These are phyloP conservation scores for Macrochelys suwanniensis DNA, from an alignment of 2,797 vertebrate species.

Conservation along the genomic window DNA sequence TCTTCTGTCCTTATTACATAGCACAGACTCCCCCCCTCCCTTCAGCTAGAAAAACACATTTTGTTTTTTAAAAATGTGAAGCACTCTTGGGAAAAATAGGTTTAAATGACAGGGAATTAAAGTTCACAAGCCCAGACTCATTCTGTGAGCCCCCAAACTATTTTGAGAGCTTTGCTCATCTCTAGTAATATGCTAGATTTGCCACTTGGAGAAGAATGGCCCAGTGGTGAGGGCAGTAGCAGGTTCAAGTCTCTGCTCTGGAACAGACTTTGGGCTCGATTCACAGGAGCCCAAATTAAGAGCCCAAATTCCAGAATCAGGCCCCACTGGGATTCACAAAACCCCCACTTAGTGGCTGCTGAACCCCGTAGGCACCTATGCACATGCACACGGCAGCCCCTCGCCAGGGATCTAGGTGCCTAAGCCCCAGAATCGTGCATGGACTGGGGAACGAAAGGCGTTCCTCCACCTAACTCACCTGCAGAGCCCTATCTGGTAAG, in stretches of 20 bases:
- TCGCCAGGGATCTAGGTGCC: background rate
- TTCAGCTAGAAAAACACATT: background rate
- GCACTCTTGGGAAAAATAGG: background rate
- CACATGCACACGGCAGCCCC: background rate
- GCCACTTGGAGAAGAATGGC: background rate
- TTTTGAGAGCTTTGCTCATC: background rate
- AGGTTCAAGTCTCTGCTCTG: background rate
- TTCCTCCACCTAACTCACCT: background rate
- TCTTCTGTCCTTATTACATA: background rate
- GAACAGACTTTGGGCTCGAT: background rate
- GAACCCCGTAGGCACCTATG: background rate
- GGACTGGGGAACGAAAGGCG: background rate
- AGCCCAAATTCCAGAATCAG: background rate
- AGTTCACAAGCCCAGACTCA: background rate
- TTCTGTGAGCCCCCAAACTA: background rate
- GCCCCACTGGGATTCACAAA: background rate
- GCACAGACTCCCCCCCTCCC: background rate
- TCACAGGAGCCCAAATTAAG: background rate
- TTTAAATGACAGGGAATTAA: background rate
- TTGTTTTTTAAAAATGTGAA: background rate
- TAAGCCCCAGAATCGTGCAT: background rate
- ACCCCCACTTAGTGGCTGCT: background rate
- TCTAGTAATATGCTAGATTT: background rate
- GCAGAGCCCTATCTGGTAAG: background rate
- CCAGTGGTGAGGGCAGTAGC: background rate